Evolutionary conservation across 1,140 invertebrate species (phyloP), one percentile per base, ranked within the genome.

Genomic region (Drosophila funebris): DNA sequence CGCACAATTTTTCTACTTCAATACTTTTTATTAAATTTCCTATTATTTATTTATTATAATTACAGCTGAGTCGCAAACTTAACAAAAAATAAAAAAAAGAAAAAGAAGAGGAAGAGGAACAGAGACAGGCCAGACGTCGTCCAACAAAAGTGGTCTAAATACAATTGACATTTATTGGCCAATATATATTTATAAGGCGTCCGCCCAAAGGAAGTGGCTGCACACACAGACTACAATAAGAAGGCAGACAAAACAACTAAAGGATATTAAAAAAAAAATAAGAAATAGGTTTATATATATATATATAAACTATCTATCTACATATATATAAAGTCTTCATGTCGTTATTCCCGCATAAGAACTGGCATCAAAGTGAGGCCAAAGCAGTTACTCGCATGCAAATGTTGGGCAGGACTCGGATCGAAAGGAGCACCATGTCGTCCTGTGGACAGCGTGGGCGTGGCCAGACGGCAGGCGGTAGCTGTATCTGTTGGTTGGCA

Each of bases 91-190:
- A 48, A 50, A 43, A 58, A 36, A 6, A 18, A 13, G 43, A 61
- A n/a, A n/a, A n/a, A n/a, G n/a, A n/a, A n/a, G n/a, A n/a, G n/a
- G n/a, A n/a, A n/a, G n/a, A n/a, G n/a, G n/a, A n/a, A n/a, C n/a
- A n/a, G n/a, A 20, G 13, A 20, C 3, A 39, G 9, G 41, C 37
- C 39, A 64, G 50, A 48, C 60, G 8, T 46, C 20, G 14, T n/a
- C 24, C 50, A 39, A 33, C 20, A 13, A 68, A 36, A 71, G 43
- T 54, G 39, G 50, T 60, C 74, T 61, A 64, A 87, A 76, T 60
- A 78, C 68, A 87, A 87, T 88, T 87, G 83, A 88, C 83, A 88
- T 78, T 88, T 87, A 87, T 87, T 87, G 83, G 76, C 78, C 82
- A 76, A 87, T 76, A 88, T 82, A 88, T 81, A 82, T 87, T 78